Percentiles rank a stretch among this genome's conserved stretches.
phyloP scores from a whole-genome alignment of 2,113 vertebrate genomes.

The Cyprinodon variegatus region DNA sequence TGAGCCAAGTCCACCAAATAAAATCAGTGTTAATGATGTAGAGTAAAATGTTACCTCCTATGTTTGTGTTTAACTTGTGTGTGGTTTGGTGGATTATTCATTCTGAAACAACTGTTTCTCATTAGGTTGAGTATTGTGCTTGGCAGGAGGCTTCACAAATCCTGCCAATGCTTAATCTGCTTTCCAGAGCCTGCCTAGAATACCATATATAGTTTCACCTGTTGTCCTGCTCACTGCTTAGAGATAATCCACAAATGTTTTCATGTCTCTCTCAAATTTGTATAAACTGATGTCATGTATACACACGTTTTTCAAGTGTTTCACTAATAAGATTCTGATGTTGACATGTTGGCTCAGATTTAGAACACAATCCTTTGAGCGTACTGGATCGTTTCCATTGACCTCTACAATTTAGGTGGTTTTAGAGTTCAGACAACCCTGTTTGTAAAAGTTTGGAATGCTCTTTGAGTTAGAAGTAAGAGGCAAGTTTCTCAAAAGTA shows the following conservation, averaged over 20 bases:
- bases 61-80: slow-evolving; percentile 53
- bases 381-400: slow-evolving; percentile 24
- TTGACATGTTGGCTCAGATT: slow-evolving; percentile 3
- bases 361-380: slow-evolving; percentile 11
- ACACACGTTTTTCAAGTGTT: not conserved
- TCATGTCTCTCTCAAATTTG: slow-evolving; percentile 34
- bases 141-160: slow-evolving; percentile 55
- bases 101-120: slow-evolving; percentile 76
- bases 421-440: not conserved
- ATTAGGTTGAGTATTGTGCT: slow-evolving; percentile 75
- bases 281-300: slow-evolving; percentile 15
- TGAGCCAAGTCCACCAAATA: slow-evolving; percentile 47
- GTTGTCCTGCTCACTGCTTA: slow-evolving; percentile 61
- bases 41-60: slow-evolving; percentile 42
- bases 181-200: slow-evolving; percentile 72
- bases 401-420: not conserved
- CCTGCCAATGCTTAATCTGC: slow-evolving; percentile 71
- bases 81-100: slow-evolving; percentile 55
- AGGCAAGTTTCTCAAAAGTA: not conserved
- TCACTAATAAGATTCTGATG: slow-evolving; percentile 26
- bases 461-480: not conserved
- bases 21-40: slow-evolving; percentile 57
- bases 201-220: slow-evolving; percentile 78
- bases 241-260: slow-evolving; percentile 61
- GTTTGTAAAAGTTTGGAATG: not conserved